Percentiles rank a stretch among this genome's conserved stretches.
These are phyloP conservation scores for Chrysemys picta DNA, from an alignment of 2,113 vertebrate genomes.

Conservation along the genomic window DNA sequence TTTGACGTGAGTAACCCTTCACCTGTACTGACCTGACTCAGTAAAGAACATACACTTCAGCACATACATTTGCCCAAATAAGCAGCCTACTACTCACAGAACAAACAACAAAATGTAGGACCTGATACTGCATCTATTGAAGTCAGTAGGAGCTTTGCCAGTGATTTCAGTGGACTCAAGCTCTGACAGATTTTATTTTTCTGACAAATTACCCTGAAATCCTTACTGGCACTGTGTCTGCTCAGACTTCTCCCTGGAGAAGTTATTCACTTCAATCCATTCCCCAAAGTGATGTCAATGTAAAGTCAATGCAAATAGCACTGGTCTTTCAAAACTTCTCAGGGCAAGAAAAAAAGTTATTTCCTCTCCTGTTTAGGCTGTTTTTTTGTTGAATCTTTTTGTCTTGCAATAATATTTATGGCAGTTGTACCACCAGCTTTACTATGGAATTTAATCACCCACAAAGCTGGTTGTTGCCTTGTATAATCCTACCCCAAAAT, in stretches of 20 bases:
- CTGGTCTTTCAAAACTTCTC: background rate
- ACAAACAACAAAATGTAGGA: background rate
- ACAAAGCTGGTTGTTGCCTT: background rate
- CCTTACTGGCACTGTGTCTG: background rate
- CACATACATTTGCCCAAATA: background rate
- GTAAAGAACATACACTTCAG: background rate
- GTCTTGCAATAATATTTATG: background rate
- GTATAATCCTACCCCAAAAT: background rate
- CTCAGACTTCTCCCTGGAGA: background rate
- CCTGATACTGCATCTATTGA: background rate
- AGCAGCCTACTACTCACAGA: background rate
- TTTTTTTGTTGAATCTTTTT: background rate
- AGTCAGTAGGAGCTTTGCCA: constrained; percentile 24
- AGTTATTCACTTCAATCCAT: background rate
- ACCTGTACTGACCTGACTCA: constrained; percentile 4
- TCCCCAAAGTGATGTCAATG: background rate
- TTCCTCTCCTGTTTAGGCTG: background rate
- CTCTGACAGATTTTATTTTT: constrained; percentile 8
- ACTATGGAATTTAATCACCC: background rate
- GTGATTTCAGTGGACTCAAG: constrained; percentile 26
- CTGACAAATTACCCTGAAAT: constrained; percentile 13
- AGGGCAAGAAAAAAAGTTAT: background rate
- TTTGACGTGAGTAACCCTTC: constrained; percentile 16
- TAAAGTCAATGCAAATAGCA: background rate
- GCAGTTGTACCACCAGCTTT: background rate